Evolutionary conservation across 2,888 invertebrate genomes (phyloP), one percentile per base, ranked within the genome.

Genomic region (Nephrotoma appendiculata): DNA sequence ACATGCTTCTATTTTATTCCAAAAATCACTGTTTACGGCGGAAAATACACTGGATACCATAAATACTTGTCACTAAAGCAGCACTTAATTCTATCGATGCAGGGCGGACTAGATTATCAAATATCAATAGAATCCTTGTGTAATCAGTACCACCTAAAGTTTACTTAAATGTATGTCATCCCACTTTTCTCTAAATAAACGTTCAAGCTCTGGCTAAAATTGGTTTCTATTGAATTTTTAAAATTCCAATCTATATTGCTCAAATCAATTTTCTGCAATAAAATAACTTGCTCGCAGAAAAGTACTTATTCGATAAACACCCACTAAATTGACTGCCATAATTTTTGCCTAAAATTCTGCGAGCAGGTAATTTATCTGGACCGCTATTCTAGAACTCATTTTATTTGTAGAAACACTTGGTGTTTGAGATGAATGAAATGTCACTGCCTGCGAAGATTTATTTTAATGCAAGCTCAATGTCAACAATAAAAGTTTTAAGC

Each of bases 1-100:
- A 88, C 91, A 91, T 0, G 90, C 89, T 84, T 91, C 91, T 45
- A 91, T 88, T 87, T 91, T 92, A 5, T 89, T 90, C 88, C 90
- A 91, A 87, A 92, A 88, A 48, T 92, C 91, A 87, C 90, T 91
- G 87, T 91, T 90, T 41, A 91, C 91, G 1, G 90, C 89, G 87
- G 89, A 89, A 41, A 92, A 90, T 0, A 91, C 91, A 42, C 89
- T 89, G 0, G 90, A 89, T 44, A 91, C 89, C 95, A 95, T 85
- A 99, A 92, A 88, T 95, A 94, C 88, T 94, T 94, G 91, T 99
- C 98, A 98, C 95, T 86, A 96, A 92, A 0, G 97, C 96, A 6
- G 98, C 95, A 90, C 96, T 96, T 87, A 98, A 90, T 90, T 98
- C 98, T 89, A 89, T 89, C 2, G 90, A 89, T 2, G 91, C 90